Base-by-base conservation (phyloP, 1,140 invertebrate genomes). In the Drosophila grimshawi region DNA sequence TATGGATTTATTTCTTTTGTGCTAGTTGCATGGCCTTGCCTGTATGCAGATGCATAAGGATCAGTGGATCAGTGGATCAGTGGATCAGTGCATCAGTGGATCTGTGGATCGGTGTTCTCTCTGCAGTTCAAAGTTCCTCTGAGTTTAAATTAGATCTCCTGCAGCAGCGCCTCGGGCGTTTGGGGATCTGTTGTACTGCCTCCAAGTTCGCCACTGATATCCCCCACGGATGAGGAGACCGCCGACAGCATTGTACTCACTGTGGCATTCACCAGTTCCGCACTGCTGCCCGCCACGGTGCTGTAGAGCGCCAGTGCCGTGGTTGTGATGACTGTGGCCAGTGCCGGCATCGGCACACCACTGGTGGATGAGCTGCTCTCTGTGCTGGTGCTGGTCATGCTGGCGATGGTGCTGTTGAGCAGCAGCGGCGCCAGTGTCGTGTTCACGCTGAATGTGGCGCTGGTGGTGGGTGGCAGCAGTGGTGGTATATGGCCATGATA, bases 151-250 rank as follows among this genome's bases (percentile, higher is more conserved):
- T 69, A 93, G 62, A 91, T 93, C 8, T 79, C 63, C 41, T 90
- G 74, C 60, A 92, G 37, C 39, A 92, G 57, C n/a, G 88, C 90
- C 4, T 85, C 80, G 0, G 90, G 81, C 5, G 86, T 92, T 65
- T 92, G 90, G 0, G 90, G 90, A 86, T 92, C 90, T 7, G 90
- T 91, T 48, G 90, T 92, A 46, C 86, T 86, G 57, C 67, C 67
- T 1, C 73, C 76, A 27, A 80, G 51, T 55, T 92, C 90, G 2
- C 73, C 77, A 55, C 90, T 91, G 2, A 91, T 78, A 46, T 92
- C 90, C 2, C 90, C 80, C 39, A 92, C 81, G 27, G 86, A 79
- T 4, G 74, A 78, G 39, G 81, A 76, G 0, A 88, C 86, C 29
- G 89, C 78, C 43, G 89, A 80, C 5, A 89, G 29, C 45, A 90